Evolutionary conservation across 2,888 invertebrate species (phyloP).

Genomic region (Anthoptus insignis): DNA sequence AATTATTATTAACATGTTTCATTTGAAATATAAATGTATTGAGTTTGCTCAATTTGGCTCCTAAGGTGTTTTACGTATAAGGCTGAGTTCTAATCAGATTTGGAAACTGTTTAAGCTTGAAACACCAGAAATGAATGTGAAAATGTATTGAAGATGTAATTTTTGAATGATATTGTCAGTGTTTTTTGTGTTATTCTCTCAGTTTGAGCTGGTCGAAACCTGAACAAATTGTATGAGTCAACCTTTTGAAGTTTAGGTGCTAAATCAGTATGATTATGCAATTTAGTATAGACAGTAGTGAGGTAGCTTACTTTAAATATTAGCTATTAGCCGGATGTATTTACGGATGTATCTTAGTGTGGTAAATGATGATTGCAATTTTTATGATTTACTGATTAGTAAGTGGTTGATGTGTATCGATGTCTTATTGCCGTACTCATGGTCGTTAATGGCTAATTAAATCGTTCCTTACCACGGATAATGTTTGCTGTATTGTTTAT

Average conservation of each 20-base stretch:
- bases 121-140: too few species aligned
- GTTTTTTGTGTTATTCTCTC: neutral
- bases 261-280: slow-evolving; percentile 22
- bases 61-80: slow-evolving; percentile 4
- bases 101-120: too few species aligned
- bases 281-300: slow-evolving; percentile 17
- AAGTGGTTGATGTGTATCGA: slow-evolving; percentile 1
- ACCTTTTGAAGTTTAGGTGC: slow-evolving; percentile 28
- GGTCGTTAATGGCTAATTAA: too few species aligned
- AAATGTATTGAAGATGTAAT: too few species aligned
- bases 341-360: slow-evolving; percentile 3
- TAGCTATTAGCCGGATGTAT: slow-evolving; percentile 1
- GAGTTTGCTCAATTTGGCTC: slow-evolving; percentile 19
- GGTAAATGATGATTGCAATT: slow-evolving; percentile 8
- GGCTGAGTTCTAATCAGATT: neutral
- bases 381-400: slow-evolving; percentile 4
- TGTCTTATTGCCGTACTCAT: too few species aligned
- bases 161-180: neutral
- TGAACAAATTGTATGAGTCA: neutral
- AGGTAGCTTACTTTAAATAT: slow-evolving; percentile 21
- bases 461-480: too few species aligned
- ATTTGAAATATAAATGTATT: neutral
- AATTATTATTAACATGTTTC: too few species aligned
- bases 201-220: neutral
- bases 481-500: too few species aligned